Evolutionary conservation across 2,888 invertebrate species (phyloP), one percentile per base, ranked within the genome.

Genomic region (Polyommatus icarus): DNA sequence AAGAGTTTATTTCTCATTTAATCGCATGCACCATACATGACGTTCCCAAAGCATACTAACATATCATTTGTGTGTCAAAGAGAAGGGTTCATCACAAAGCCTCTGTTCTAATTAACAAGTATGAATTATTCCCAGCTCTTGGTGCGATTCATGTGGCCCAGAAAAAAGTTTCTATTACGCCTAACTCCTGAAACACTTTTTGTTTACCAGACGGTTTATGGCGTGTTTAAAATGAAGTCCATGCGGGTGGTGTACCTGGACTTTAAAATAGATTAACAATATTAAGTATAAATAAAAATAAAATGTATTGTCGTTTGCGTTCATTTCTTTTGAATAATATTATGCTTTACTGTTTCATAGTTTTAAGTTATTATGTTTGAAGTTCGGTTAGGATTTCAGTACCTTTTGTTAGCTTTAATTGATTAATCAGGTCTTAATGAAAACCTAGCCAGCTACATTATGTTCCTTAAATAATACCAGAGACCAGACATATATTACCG

Each of bases 81-180:
- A 67, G 40, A 71, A 36, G 32, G 29, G 29, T 15, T 67, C 57
- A 15, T 10, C 40, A 59, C 76, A 71, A 76, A 78, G 61, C 12
- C 24, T 67, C 40, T 77, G 78, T 67, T 78, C 79, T 81, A 81
- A 81, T 82, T 82, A 80, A 78, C 76, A 78, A 78, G 72, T 78
- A 79, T 79, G 80, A 78, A 79, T 79, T 78, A 80, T 79, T 79
- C 79, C 76, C 79, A 78, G 79, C 79, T 79, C 78, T 76, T 79
- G 80, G 78, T 78, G 80, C 83, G 84, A 84, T 84, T 83, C 83
- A 84, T 84, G 83, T 80, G 78, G 78, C 79, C 83, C 79, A 79
- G 77, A 77, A 80, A 82, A 83, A 80, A 82, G 83, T 82, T 83
- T 82, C 82, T 84, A 82, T 83, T 82, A 83, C 79, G 76, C 72